These are phyloP conservation scores for Andrena flavipes DNA, from an alignment of 2,888 invertebrate genomes.

Conservation along the genomic window DNA sequence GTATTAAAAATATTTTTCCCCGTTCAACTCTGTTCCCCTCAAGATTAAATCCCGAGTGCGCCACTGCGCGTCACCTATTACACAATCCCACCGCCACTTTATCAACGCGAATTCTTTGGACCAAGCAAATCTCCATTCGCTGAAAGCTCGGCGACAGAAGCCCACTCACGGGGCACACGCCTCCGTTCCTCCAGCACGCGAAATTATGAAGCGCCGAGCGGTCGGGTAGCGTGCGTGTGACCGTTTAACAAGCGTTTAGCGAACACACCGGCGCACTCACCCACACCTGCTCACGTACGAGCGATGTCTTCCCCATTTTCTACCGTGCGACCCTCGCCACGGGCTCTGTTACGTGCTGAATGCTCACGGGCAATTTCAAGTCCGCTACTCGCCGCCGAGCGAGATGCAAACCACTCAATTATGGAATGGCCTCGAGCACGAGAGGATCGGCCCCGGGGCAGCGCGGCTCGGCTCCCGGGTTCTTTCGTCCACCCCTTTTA, in stretches of 20 bases:
- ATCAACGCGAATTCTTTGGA: no score
- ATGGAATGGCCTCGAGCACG: constrained; percentile 76
- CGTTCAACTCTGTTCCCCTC: no score
- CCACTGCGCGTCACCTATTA: no score
- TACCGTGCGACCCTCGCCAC: not conserved
- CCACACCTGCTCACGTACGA: not conserved
- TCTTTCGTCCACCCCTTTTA: constrained; percentile 25
- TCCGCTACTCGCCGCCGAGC: constrained; percentile 60
- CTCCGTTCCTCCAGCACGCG: no score
- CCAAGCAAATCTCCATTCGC: no score
- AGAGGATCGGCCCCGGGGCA: constrained; percentile 64
- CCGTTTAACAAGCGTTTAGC: constrained; percentile 7
- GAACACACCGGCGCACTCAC: not conserved
- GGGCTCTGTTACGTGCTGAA: constrained; percentile 15
- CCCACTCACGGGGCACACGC: no score
- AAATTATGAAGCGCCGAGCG: no score
- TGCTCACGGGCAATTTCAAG: constrained; percentile 61
- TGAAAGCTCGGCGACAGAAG: no score
- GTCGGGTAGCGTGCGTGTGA: not conserved
- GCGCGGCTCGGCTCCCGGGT: constrained; percentile 37
- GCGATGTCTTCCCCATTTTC: not conserved
- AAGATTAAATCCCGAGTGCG: no score
- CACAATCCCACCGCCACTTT: no score
- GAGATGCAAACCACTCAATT: constrained; percentile 84
- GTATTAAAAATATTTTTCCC: no score